These are phyloP conservation scores for Solea solea DNA, from an alignment of 2,113 vertebrate genomes.

Conservation along the genomic window DNA sequence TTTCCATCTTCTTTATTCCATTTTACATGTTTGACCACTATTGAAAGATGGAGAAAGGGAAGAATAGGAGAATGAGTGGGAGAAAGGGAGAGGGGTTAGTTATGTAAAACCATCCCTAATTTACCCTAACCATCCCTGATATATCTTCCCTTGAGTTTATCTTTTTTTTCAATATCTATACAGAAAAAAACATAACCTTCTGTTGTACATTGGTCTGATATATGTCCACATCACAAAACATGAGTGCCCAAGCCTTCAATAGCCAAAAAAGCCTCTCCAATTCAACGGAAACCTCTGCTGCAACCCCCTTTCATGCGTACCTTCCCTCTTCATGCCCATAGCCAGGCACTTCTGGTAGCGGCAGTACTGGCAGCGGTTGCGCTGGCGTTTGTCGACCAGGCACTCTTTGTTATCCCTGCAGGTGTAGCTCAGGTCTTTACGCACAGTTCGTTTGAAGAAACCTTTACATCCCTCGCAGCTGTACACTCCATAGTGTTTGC, in stretches of 20 bases:
- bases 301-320: slow-evolving; percentile 70
- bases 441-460: slow-evolving; percentile 95
- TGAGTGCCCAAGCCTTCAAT: slow-evolving; percentile 13
- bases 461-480: slow-evolving; percentile 98
- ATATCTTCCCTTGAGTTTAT: neutral
- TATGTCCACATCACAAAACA: slow-evolving; percentile 2
- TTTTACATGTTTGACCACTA: slow-evolving; percentile 70
- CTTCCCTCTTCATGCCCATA: slow-evolving; percentile 98
- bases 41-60: slow-evolving; percentile 71
- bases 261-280: slow-evolving; percentile 13
- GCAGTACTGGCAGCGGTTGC: slow-evolving; percentile 98
- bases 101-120: slow-evolving; percentile 47
- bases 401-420: slow-evolving; percentile 97
- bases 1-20: slow-evolving; percentile 72
- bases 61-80: slow-evolving; percentile 63
- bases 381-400: slow-evolving; percentile 95
- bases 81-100: slow-evolving; percentile 64
- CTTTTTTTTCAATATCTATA: neutral
- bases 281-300: neutral
- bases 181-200: too few species aligned
- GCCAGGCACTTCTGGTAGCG: slow-evolving; percentile 99
- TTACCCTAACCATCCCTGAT: slow-evolving; percentile 10
- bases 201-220: slow-evolving; percentile 5
- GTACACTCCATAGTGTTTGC: slow-evolving; percentile 97
- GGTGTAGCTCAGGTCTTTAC: slow-evolving; percentile 95